Conservation (phyloP, 2,888 invertebrate species). For the Scaptomyza caliginosa region DNA sequence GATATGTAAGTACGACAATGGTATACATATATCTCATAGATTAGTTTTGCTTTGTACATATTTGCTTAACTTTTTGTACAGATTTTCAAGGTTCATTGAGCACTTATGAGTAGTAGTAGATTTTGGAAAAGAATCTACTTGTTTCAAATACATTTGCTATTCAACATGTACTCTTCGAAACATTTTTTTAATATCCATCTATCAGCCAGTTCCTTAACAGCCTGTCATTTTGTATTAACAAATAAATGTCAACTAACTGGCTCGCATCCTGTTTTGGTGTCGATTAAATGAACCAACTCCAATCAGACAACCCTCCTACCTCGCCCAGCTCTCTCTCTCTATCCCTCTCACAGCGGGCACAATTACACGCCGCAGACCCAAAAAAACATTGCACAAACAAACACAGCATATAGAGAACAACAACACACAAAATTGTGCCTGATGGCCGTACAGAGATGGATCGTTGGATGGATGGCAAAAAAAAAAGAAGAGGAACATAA, state of each 20-base stretch:
- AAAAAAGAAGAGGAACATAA: conserved; percentile 22
- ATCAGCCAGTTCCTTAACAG: conserved; percentile 25
- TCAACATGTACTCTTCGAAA: neutral
- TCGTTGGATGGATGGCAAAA: conserved; percentile 19
- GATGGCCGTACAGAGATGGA: conserved; percentile 73
- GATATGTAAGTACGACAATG: conserved; percentile 22
- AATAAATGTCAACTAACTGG: conserved; percentile 78
- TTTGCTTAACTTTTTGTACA: conserved; percentile 57
- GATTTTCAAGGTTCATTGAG: conserved; percentile 3
- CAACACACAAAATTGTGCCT: conserved; percentile 66
- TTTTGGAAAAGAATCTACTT: neutral
- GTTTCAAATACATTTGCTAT: neutral
- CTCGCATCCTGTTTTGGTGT: conserved; percentile 63
- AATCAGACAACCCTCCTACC: conserved; percentile 60
- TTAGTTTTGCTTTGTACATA: conserved; percentile 58
- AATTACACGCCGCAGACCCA: conserved; percentile 77
- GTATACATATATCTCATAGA: conserved; percentile 42
- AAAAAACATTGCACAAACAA: conserved; percentile 63
- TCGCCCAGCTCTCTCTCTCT: neutral
- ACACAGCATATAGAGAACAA: too few species aligned
- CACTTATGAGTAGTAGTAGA: neutral
- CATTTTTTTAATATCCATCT: neutral
- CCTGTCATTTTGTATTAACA: conserved; percentile 69
- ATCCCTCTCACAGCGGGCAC: conserved; percentile 60
- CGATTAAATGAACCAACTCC: conserved; percentile 74